A percentile compares a stretch with the other conserved stretches of the same genome.
phyloP scores from a whole-genome alignment of 2,888 invertebrate genomes.

The Epicampocera succincta region DNA sequence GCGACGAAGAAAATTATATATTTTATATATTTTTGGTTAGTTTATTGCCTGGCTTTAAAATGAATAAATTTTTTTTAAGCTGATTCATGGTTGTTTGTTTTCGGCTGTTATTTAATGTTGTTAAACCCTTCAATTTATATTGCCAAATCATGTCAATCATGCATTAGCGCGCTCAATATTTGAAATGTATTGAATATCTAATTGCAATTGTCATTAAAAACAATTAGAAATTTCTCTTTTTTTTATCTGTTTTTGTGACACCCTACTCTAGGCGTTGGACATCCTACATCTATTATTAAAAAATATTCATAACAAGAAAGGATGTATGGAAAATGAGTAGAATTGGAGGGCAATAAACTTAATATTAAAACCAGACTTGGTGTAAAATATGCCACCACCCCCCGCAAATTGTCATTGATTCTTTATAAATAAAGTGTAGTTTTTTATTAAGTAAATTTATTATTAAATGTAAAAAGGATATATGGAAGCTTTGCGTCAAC shows the following conservation, averaged over 20 bases:
- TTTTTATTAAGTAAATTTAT: no score
- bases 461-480: no score
- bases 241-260: neutral
- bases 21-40: neutral
- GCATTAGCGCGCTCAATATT: slow-evolving; percentile 66
- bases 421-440: no score
- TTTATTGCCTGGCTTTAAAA: neutral
- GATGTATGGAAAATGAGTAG: no score
- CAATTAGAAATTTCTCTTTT: slow-evolving; percentile 46
- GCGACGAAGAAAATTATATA: neutral
- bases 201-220: slow-evolving; percentile 69
- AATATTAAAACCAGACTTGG: no score
- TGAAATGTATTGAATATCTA: slow-evolving; percentile 65
- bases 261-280: neutral
- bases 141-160: slow-evolving; percentile 68
- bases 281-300: no score
- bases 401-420: no score
- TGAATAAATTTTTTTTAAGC: neutral
- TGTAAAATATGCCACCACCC: no score
- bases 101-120: slow-evolving; percentile 26
- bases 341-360: no score
- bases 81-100: slow-evolving; percentile 36
- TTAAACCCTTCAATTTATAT: slow-evolving; percentile 60
- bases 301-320: no score
- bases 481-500: no score